Evolutionary conservation across 1,140 invertebrate genomes (phyloP), one percentile per base, ranked within the genome.

Genomic region (Eciton burchellii): DNA sequence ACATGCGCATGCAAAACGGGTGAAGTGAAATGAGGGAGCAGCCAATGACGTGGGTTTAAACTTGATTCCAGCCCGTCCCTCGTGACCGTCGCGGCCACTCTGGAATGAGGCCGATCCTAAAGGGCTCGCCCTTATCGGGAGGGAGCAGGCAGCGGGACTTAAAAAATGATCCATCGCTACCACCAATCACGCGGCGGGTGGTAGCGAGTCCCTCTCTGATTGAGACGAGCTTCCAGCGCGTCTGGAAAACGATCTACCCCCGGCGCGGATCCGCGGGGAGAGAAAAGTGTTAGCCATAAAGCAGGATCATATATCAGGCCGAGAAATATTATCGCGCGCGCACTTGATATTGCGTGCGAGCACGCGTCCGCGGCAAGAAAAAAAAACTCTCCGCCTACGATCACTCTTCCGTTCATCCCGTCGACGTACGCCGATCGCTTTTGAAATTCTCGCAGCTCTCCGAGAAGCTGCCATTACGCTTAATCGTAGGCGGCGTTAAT

Each of bases 131-230:
- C 87, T 93, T 92, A 91, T 92, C 92, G 87, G 88, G 84, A 88
- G 84, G 89, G 86, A 90, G 84, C 87, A 84, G 83, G 87, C 83
- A 86, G 35, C 79, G 63, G 54, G 91, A 90, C 87, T 92, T 92
- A 92, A 93, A 93, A 93, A 92, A 92, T 92, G 92, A 93, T 90
- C 88, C 89, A 93, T 91, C 70, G 84, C 83, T 68, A 74, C 91
- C 89, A 93, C 92, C 92, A 92, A 93, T 93, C 92, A 92, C 92
- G 79, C 90, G 79, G 82, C 89, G 89, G 91, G 91, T 89, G 91
- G 89, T 84, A 81, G 35, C 66, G 47, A 68, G 82, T 89, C 86
- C 86, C 87, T 91, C 90, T 91, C 89, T 90, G 90, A 91, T 90
- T 91, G 89, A 92, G 91, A 91, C 91, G 89, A 89, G 84, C 86